Base-by-base conservation (phyloP, 2,113 vertebrate genomes). In the Heterotilapia buettikoferi region DNA sequence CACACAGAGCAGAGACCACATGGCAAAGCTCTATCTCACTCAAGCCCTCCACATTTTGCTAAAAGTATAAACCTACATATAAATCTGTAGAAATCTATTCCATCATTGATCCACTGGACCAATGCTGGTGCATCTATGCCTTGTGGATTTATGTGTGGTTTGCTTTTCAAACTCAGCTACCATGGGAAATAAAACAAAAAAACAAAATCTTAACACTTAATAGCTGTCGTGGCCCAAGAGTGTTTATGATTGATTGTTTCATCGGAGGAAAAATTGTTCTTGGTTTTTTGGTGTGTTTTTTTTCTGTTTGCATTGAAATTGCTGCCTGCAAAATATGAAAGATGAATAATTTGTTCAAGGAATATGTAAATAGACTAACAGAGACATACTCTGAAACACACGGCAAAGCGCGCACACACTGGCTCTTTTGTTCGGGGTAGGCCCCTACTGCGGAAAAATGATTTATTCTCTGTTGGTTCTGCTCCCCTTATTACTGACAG, bases 381-480 rank as follows among this genome's bases (percentile, higher is more conserved):
- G 31, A 52, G 14, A 81, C 66, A 31, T 56, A 78, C 10, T 54
- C 36, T 33, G 14, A 71, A 76, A 14, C 5, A 66, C 43, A 38
- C 33, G 1, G 33, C 59, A 33, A 80, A 31, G 45, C 16, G 76
- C 43, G 10, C 45, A 76, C 76, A 79, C 82, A 71, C 71, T 82
- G 91, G 90, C 88, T 91, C 94, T 96, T 78, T 96, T 96, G 94
- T 96, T 93, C 86, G 19, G 53, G 38, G 57, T 40, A 68, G 90
- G 90, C 92, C 80, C 36, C 86, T 43, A 83, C 92, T 89, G 84
- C 6, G 90, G 92, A 93, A 94, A 93, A 93, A 90, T 95, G 91
- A 96, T 94, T 95, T 95, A 95, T 94, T 93, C 89, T 86, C 52
- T 88, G 92, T 94, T 92, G 80, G 92, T 93, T 80, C 92, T 92